Percentiles rank a stretch among this genome's conserved stretches.
These are phyloP conservation scores for Dendroctonus ponderosae DNA, from an alignment of 1,140 invertebrate species.

Conservation along the genomic window DNA sequence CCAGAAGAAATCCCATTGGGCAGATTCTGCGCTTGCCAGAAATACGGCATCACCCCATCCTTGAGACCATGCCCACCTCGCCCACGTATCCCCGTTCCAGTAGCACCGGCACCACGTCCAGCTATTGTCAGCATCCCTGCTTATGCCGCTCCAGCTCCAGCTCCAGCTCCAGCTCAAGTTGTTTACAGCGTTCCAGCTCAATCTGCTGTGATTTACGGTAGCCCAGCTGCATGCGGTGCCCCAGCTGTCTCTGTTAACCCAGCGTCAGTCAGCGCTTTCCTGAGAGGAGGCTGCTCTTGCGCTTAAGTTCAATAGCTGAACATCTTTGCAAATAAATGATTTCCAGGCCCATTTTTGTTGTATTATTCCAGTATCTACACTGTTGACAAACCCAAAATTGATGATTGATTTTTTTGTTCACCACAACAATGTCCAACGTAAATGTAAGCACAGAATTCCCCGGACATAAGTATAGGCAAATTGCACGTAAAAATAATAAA, in stretches of 20 bases:
- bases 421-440: no score
- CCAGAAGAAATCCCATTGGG: slow-evolving; percentile 20
- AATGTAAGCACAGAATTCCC: no score
- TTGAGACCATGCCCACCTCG: background rate
- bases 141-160: slow-evolving; percentile 5
- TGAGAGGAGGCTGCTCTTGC: no score
- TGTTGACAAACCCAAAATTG: no score
- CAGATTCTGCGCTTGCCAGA: slow-evolving; percentile 24
- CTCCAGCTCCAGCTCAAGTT: background rate
- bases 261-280: background rate
- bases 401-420: no score
- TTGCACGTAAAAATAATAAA: no score
- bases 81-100: background rate
- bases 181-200: background rate
- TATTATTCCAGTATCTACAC: no score
- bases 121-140: background rate
- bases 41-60: slow-evolving; percentile 17
- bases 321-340: no score
- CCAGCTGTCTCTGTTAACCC: background rate
- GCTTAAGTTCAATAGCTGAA: no score
- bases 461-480: no score
- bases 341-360: no score
- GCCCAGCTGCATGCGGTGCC: background rate
- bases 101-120: slow-evolving; percentile 6
- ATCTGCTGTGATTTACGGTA: background rate